Conservation (phyloP, 1,140 invertebrate genomes). For the Calycopis cecrops region DNA sequence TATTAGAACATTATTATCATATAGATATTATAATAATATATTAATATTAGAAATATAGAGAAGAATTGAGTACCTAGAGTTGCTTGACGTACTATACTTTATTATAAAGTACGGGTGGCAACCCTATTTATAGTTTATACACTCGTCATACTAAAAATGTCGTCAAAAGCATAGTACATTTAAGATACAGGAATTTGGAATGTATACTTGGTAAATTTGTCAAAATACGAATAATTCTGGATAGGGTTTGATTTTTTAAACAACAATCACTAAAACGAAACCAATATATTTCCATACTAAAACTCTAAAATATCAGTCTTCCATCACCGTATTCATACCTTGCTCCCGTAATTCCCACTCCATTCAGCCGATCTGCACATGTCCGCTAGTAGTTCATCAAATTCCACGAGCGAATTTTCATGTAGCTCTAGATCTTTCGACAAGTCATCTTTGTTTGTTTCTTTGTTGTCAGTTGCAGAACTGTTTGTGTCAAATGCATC, state of each 20-base stretch:
- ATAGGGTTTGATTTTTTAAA: neutral
- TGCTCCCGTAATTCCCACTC: slow-evolving; percentile 48
- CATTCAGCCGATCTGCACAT: slow-evolving; percentile 63
- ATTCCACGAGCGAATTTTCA: slow-evolving; percentile 59
- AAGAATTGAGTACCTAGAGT: too few relatives aligned
- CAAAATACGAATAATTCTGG: too few relatives aligned
- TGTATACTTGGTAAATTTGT: too few relatives aligned
- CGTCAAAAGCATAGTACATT: too few relatives aligned
- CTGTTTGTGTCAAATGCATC: slow-evolving; percentile 32
- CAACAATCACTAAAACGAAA: slow-evolving; percentile 1
- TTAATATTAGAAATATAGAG: too few relatives aligned
- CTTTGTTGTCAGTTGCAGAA: slow-evolving; percentile 35
- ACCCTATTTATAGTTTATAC: too few relatives aligned
- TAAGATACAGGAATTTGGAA: too few relatives aligned
- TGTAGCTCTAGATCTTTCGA: slow-evolving; percentile 54
- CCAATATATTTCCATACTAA: slow-evolving; percentile 10
- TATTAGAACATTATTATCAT: too few relatives aligned
- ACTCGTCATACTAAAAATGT: too few relatives aligned
- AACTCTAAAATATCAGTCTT: slow-evolving; percentile 45
- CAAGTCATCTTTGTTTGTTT: slow-evolving; percentile 44
- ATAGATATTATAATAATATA: too few relatives aligned
- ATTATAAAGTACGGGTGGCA: too few relatives aligned
- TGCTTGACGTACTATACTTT: too few relatives aligned
- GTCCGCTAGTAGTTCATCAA: slow-evolving; percentile 61
- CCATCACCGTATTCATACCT: slow-evolving; percentile 28